phyloP scores from a whole-genome alignment of 1,140 invertebrate species.

The Yoshiicerus persimilis region DNA sequence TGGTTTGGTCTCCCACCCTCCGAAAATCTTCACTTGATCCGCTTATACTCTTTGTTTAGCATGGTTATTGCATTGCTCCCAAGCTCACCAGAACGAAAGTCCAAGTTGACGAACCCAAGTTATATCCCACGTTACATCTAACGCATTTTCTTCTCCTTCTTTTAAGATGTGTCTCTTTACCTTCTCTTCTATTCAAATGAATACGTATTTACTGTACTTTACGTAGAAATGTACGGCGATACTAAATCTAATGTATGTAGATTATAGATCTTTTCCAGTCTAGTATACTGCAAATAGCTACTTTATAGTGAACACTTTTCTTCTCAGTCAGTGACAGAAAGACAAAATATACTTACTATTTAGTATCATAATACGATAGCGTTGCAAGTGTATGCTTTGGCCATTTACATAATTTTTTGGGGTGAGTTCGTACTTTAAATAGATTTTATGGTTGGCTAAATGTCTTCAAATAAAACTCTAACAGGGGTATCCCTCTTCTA shows the following conservation, averaged over 20 bases:
- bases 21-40: slow-evolving; percentile 26
- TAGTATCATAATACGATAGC: not conserved
- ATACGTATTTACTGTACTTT: not conserved
- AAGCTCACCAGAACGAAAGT: not conserved
- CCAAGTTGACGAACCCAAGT: not conserved
- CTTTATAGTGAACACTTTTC: not conserved
- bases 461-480: not conserved
- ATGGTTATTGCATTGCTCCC: slow-evolving; percentile 24
- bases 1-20: not conserved
- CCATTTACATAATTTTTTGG: slow-evolving; percentile 14
- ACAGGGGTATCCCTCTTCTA: not conserved
- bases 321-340: not conserved
- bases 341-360: not conserved
- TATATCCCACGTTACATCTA: not conserved
- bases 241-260: not conserved
- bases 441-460: slow-evolving; percentile 14
- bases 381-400: not conserved
- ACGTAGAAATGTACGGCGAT: not conserved
- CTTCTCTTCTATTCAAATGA: not conserved
- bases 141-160: not conserved
- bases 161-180: not conserved
- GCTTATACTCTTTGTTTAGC: slow-evolving; percentile 31
- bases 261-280: not conserved
- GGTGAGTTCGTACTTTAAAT: not conserved
- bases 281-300: not conserved